phyloP scores from a whole-genome alignment of 1,140 invertebrate species.

The Goniozus legneri region DNA sequence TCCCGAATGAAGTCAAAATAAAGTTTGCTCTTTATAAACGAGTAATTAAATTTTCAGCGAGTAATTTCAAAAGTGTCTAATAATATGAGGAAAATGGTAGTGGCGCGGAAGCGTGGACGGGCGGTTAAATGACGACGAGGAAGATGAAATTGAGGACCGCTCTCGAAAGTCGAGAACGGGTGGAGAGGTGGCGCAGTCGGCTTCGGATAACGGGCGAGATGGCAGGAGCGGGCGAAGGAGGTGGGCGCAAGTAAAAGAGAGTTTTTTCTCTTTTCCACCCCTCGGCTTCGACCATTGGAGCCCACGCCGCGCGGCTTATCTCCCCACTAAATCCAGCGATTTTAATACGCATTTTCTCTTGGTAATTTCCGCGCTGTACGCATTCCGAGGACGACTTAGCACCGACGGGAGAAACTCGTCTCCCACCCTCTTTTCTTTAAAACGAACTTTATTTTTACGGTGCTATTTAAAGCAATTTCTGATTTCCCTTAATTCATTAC shows the following conservation, averaged over 20 bases:
- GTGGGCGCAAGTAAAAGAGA: conserved; percentile 42
- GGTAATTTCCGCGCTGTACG: conserved; percentile 50
- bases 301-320: conserved; percentile 38
- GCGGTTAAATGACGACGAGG: neutral
- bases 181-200: conserved; percentile 14
- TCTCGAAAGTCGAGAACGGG: conserved; percentile 1
- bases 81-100: too few species aligned
- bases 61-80: too few species aligned
- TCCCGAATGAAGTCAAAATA: too few species aligned
- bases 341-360: conserved; percentile 54
- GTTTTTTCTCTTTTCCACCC: conserved; percentile 42
- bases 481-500: conserved; percentile 55
- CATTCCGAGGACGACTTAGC: conserved; percentile 42
- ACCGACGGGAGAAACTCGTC: conserved; percentile 3
- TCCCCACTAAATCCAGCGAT: conserved; percentile 52
- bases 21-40: too few species aligned
- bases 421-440: conserved; percentile 26
- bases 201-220: conserved; percentile 44
- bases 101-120: conserved; percentile 1
- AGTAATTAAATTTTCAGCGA: too few species aligned
- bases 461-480: conserved; percentile 54
- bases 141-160: conserved; percentile 1
- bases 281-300: conserved; percentile 20
- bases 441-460: conserved; percentile 52
- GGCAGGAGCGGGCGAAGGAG: conserved; percentile 43